Evolutionary conservation across 35 echinoderm and acorn worm genomes (phyloP), one percentile per base, ranked within the genome.

Genomic region (Patiria miniata): DNA sequence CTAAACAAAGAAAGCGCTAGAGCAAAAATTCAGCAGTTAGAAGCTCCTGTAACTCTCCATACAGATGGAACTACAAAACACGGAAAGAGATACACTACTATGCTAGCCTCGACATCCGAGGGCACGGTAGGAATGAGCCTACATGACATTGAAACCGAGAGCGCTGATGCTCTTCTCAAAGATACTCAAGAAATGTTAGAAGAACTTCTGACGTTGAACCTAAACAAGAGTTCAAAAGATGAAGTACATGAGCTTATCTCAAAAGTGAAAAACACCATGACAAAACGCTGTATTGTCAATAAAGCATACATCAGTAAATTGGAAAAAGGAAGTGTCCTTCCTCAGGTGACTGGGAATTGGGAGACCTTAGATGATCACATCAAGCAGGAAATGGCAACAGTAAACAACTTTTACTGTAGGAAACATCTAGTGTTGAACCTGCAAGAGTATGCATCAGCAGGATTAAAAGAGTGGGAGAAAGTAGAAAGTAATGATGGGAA

Each of bases 401-500:
- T 93, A 9, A 93, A 89, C 36, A 81, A 92, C 73, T 22, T 92
- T 23, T 92, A 92, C 79, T 92, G 90, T 83, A 85, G 83, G 0
- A 81, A 86, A 36, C 91, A 88, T 81, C 68, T 88, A 7, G 51
- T 93, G 10, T 54, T 93, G 21, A 88, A 88, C 38, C 65, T 93
- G 10, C 91, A 93, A 53, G 91, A 93, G 33, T 88, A 91, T 86
- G 86, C 80, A 2, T 36, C 38, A 22, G 76, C 39, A 37, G 91
- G 86, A 84, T 78, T 88, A 40, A 78, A 79, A 61, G 90, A 91
- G 86, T 90, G 91, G 91, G 91, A 93, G 44, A 83, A 78, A 18
- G 79, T 89, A 4, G 91, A 93, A 36, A 59, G 53, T 1, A n/a
- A n/a, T n/a, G 77, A 37, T 80, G 78, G 79, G 29, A 93, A 89